These are phyloP conservation scores for Drosophila nigritarsus DNA, from an alignment of 2,888 invertebrate genomes.

Conservation along the genomic window DNA sequence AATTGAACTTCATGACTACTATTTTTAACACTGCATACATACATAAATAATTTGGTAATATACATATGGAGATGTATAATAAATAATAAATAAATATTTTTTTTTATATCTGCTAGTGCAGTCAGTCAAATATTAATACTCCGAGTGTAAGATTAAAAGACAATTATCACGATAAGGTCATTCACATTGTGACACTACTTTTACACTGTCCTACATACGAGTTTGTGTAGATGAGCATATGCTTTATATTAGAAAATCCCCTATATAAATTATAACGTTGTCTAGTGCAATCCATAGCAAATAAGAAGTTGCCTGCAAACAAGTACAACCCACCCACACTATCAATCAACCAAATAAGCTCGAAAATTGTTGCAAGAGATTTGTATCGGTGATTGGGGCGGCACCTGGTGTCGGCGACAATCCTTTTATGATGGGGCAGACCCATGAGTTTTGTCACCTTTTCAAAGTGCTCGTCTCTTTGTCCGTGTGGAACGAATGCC, in stretches of 20 bases:
- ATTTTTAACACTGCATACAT: background rate
- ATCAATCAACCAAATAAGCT: conserved; percentile 51
- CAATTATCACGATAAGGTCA: conserved; percentile 1
- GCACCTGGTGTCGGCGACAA: conserved; percentile 14
- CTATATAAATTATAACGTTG: conserved; percentile 2
- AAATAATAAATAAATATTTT: background rate
- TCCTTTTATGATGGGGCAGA: conserved; percentile 1
- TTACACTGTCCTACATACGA: background rate
- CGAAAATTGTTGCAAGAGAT: conserved; percentile 62
- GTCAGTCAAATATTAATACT: background rate
- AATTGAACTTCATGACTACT: background rate
- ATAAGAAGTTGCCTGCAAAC: conserved; percentile 1
- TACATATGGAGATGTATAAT: background rate
- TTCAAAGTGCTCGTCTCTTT: conserved; percentile 26
- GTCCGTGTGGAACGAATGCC: conserved; percentile 57
- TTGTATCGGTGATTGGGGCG: conserved; percentile 54
- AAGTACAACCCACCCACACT: background rate
- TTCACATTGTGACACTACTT: background rate
- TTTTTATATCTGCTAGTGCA: too few relatives aligned
- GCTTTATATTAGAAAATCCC: background rate
- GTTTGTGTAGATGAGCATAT: background rate
- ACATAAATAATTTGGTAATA: background rate
- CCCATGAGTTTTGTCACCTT: conserved; percentile 52
- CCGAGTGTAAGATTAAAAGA: background rate
- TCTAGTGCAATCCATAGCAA: conserved; percentile 3